These are phyloP conservation scores for Sanderia malayensis DNA, from an alignment of 30 jellyfish, hydroid and myxozoan species.

Conservation along the genomic window DNA sequence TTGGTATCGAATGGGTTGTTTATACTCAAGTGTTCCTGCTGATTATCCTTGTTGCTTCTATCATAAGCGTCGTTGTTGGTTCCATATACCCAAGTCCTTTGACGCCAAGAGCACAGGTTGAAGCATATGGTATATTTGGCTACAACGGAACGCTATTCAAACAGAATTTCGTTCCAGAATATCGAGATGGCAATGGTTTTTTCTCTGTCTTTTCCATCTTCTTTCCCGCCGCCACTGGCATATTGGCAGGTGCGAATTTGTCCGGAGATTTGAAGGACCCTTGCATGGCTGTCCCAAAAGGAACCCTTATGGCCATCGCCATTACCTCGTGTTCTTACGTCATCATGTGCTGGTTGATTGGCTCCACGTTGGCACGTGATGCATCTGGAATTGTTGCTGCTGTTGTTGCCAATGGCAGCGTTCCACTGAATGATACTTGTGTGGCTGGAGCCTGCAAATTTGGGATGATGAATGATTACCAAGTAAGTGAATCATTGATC, in stretches of 20 bases:
- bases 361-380: slow-evolving; percentile 62
- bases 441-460: slow-evolving; percentile 42
- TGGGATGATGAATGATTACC: slow-evolving; percentile 74
- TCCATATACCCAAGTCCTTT: slow-evolving; percentile 57
- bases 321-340: slow-evolving; percentile 63
- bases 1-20: slow-evolving; percentile 75
- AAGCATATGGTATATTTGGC: slow-evolving; percentile 57
- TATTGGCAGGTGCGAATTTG: slow-evolving; percentile 84
- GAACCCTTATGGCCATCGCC: slow-evolving; percentile 64
- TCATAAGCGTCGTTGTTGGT: slow-evolving; percentile 58
- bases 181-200: slow-evolving; percentile 56
- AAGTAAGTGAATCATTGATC: slow-evolving; percentile 41
- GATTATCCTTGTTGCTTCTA: slow-evolving; percentile 36
- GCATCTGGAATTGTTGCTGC: slow-evolving; percentile 64
- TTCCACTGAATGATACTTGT: slow-evolving; percentile 2
- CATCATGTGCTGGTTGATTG: slow-evolving; percentile 76
- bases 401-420: background rate
- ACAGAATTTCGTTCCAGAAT: slow-evolving; percentile 49
- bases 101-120: slow-evolving; percentile 26
- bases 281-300: slow-evolving; percentile 77
- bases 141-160: slow-evolving; percentile 32
- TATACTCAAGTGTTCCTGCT: slow-evolving; percentile 56
- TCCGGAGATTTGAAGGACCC: slow-evolving; percentile 87
- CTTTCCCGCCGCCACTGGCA: slow-evolving; percentile 92
- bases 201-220: slow-evolving; percentile 74